phyloP scores from a whole-genome alignment of 2,888 invertebrate genomes.

The Agrotis clavis region DNA sequence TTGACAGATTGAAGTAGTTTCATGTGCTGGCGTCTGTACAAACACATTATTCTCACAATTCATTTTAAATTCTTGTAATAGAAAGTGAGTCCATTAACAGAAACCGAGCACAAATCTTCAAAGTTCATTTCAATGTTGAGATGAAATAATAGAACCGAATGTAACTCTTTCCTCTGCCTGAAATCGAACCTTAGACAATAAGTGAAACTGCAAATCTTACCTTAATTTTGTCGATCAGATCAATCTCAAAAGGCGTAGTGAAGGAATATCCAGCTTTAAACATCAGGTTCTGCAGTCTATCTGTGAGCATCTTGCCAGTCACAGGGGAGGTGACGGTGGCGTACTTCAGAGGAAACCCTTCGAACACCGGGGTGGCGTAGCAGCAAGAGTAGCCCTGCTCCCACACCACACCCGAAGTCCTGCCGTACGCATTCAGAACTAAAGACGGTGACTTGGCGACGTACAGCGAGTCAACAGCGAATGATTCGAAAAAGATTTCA shows the following conservation, averaged over 20 bases:
- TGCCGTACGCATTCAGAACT: slow-evolving; percentile 87
- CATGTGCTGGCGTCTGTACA: no score
- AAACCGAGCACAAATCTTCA: no score
- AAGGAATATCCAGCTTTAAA: slow-evolving; percentile 96
- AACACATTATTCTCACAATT: no score
- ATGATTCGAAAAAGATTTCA: slow-evolving; percentile 90
- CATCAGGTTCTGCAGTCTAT: slow-evolving; percentile 96
- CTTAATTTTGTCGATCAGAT: slow-evolving; percentile 97
- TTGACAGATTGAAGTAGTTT: no score
- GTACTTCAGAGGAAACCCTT: slow-evolving; percentile 95
- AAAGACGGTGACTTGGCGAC: slow-evolving; percentile 87
- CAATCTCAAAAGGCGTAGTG: slow-evolving; percentile 96
- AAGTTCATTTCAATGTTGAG: no score
- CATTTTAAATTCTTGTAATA: no score
- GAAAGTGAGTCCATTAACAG: no score
- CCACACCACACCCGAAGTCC: slow-evolving; percentile 89
- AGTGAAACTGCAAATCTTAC: slow-evolving; percentile 86
- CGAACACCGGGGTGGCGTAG: slow-evolving; percentile 89
- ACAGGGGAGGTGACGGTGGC: slow-evolving; percentile 96
- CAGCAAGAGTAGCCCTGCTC: slow-evolving; percentile 88
- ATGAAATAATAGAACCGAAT: no score
- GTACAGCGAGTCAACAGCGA: slow-evolving; percentile 88
- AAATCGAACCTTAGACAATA: no score
- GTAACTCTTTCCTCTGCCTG: no score
- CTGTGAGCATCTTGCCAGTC: slow-evolving; percentile 95